A percentile compares a stretch with the other conserved stretches of the same genome.
Conservation (phyloP, 1,140 invertebrate species). For the Homarus americanus region DNA sequence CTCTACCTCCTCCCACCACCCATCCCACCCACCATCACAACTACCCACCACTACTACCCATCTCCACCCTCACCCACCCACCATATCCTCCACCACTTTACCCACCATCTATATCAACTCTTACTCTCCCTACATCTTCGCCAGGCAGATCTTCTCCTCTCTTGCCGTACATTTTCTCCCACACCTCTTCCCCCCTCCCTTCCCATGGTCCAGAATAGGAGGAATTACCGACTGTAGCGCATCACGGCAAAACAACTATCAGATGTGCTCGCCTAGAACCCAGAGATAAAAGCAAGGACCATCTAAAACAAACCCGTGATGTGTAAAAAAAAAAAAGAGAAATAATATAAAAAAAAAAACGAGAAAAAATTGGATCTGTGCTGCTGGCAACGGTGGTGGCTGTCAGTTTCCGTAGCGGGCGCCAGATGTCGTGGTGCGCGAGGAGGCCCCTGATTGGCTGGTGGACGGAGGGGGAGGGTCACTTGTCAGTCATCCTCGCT, state of each 20-base stretch:
- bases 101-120: background rate
- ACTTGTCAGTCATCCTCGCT: constrained; percentile 55
- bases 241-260: constrained; percentile 30
- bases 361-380: constrained; percentile 20
- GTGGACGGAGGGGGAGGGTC: constrained; percentile 46
- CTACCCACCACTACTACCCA: too few relatives aligned
- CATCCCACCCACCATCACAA: background rate
- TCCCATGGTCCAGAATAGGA: background rate
- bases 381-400: constrained; percentile 43
- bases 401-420: constrained; percentile 47
- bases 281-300: constrained; percentile 20
- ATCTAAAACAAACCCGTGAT: constrained; percentile 42
- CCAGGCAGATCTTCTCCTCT: background rate
- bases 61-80: too few relatives aligned
- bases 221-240: background rate
- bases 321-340: constrained; percentile 1
- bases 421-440: constrained; percentile 48
- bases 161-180: background rate
- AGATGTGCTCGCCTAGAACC: constrained; percentile 30
- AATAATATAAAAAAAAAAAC: background rate
- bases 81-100: background rate
- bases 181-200: background rate
- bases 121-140: background rate
- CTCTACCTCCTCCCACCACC: background rate
- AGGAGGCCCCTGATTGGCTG: constrained; percentile 48